A percentile compares a stretch with the other conserved stretches of the same genome.
These are phyloP conservation scores for Gobius niger DNA, from an alignment of 2,113 vertebrate species.

Conservation along the genomic window DNA sequence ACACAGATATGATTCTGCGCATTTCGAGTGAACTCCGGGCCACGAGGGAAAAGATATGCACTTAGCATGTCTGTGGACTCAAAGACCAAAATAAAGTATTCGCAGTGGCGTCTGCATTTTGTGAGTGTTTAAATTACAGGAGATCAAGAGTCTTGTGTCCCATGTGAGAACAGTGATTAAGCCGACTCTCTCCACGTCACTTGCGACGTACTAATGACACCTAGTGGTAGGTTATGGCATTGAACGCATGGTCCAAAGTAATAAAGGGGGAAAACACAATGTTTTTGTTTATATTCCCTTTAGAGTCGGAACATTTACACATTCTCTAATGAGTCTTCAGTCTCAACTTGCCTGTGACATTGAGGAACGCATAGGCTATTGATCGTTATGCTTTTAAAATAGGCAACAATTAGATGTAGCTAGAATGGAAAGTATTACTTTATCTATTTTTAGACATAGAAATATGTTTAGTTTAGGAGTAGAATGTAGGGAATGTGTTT, in stretches of 20 bases:
- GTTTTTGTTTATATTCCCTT: too few relatives aligned
- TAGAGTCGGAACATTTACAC: too few relatives aligned
- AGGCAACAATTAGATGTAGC: too few relatives aligned
- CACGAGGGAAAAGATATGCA: not conserved
- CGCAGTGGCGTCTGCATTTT: not conserved
- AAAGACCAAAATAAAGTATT: not conserved
- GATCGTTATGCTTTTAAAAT: too few relatives aligned
- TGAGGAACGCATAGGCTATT: too few relatives aligned
- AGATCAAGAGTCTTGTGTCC: not conserved
- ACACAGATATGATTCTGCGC: conserved; percentile 1
- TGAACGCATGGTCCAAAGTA: too few relatives aligned
- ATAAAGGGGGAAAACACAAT: too few relatives aligned
- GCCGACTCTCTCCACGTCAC: not conserved
- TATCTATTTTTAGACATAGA: conserved; percentile 37
- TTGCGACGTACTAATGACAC: conserved; percentile 34
- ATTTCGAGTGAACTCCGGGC: not conserved
- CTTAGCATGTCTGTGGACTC: not conserved
- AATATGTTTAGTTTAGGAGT: conserved; percentile 62
- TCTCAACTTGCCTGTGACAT: too few relatives aligned
- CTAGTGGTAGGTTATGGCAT: conserved; percentile 35
- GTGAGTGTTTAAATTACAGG: not conserved
- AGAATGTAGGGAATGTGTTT: conserved; percentile 37
- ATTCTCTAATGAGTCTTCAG: too few relatives aligned
- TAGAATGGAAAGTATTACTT: conserved; percentile 7
- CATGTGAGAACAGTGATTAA: not conserved